Conservation (phyloP, 2,888 invertebrate species). For the Protula sp. region DNA sequence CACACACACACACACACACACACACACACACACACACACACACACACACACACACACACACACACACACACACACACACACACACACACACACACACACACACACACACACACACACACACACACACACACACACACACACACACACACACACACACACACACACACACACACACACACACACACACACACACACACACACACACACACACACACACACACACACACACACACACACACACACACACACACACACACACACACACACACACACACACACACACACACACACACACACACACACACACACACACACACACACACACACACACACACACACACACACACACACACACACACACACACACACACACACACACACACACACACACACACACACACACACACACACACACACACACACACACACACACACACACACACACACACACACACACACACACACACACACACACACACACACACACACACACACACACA, state of each 20-base stretch:
- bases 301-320: constrained; percentile 2
- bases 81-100: constrained; percentile 1
- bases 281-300: neutral
- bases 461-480: no score
- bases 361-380: constrained; percentile 1
- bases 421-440: no score
- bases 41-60: constrained; percentile 6
- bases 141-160: constrained; percentile 1
- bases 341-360: constrained; percentile 1
- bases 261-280: constrained; percentile 1
- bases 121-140: constrained; percentile 1
- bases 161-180: constrained; percentile 2
- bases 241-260: constrained; percentile 1
- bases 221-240: neutral
- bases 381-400: no score
- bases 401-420: no score
- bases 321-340: neutral
- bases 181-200: neutral
- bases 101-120: constrained; percentile 1
- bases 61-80: constrained; percentile 5
- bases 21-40: constrained; percentile 6
- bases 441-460: no score
- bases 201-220: constrained; percentile 1
- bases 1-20: constrained; percentile 5
- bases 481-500: no score